Percentiles rank a stretch among this genome's conserved stretches.
Evolutionary conservation across 2,797 vertebrate genomes (phyloP).

Genomic region (Sylvilagus floridanus): DNA sequence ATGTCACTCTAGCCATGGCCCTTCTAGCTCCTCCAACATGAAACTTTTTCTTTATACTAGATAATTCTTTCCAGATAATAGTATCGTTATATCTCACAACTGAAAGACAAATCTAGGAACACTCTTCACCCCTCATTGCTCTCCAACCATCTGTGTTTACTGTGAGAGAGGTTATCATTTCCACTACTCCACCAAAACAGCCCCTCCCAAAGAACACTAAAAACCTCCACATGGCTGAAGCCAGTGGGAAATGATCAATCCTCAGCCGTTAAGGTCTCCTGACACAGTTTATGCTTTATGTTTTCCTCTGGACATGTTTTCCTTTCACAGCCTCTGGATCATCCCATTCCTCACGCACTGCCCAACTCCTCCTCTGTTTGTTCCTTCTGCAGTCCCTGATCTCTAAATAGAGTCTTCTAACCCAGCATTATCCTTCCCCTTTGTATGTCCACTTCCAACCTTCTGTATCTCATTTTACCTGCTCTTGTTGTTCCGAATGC

Average conservation of each 20-base stretch:
- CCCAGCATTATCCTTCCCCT: background rate
- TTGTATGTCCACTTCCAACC: background rate
- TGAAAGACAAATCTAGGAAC: background rate
- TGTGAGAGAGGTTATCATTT: background rate
- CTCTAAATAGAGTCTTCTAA: background rate
- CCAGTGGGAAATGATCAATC: background rate
- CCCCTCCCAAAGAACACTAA: background rate
- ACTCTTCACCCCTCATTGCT: background rate
- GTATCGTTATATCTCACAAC: background rate
- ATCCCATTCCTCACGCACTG: background rate
- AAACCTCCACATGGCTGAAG: background rate
- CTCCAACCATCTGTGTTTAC: background rate
- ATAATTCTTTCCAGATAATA: background rate
- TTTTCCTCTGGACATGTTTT: background rate
- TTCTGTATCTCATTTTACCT: background rate
- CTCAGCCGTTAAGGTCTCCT: background rate
- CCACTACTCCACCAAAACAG: background rate
- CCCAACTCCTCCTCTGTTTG: background rate
- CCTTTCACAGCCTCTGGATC: background rate
- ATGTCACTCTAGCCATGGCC: background rate
- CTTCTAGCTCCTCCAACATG: background rate
- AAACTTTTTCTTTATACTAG: background rate
- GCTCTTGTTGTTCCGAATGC: background rate
- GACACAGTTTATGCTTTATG: background rate
- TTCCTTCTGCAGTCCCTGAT: background rate